Base-by-base conservation (phyloP, 2,888 invertebrate genomes). In the Agrochola circellaris region DNA sequence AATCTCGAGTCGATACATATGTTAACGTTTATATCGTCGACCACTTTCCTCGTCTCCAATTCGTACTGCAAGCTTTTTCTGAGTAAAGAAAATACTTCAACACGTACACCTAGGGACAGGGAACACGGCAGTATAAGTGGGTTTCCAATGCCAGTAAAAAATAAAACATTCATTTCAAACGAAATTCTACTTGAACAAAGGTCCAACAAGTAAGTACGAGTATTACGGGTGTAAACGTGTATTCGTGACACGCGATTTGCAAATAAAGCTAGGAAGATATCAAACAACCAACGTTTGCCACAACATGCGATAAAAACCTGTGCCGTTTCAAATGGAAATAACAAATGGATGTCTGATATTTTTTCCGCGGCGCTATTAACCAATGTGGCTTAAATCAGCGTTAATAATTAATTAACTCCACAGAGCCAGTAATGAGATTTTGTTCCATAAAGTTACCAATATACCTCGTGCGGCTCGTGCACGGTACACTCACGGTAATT, bases 191-290 rank as follows among this genome's bases (percentile, higher is more conserved):
- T 91, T 88, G 82, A 90, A 92, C 90, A 90, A 91, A 90, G 89
- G 90, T 94, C 95, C 94, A 95, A 95, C 95, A 95, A 94, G 94
- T 94, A 94, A 87, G 90, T n/a, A n/a, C n/a, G n/a, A n/a, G n/a
- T 93, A 93, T 90, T 91, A 91, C 90, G 83, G 90, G 88, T 92
- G 90, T 91, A 92, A 92, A 92, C 91, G 90, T 90, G 92, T 92
- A 91, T 87, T 83, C 64, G 84, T 83, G 80, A 90, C 96, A 96
- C 96, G 96, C 96, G 95, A 96, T 96, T 95, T 92, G 94, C 94
- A 96, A 96, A 96, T 96, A 96, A 96, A 96, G 89, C 94, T 93
- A 93, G 92, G 91, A 93, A 95, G 95, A 95, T 95, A 96, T 94
- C 94, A 95, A 95, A 94, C 93, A 93, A 89, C 88, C 23, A 87